Base-by-base conservation (phyloP, 2,888 invertebrate species). In the Tridacna crocea region DNA sequence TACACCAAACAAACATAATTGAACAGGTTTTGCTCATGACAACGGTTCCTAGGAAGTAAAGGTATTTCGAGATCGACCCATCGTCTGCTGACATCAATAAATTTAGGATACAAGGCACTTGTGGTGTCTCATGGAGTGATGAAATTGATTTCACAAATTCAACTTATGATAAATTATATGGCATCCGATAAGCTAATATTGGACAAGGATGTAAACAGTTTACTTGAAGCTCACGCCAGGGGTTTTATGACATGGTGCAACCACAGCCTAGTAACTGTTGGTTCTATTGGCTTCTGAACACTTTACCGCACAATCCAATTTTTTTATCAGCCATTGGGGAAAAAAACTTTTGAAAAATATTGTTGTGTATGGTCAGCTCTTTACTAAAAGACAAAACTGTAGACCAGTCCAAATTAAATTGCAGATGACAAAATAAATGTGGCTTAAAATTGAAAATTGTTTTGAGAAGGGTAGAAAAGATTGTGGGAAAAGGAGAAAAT, bases 81-180 rank as follows among this genome's bases (percentile, higher is more conserved):
- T 76, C 63, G 76, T 19, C 72, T 46, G 75, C 61, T 70, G 66
- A 73, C 84, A 84, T 84, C 84, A 76, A 84, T 84, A 84, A 81
- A 84, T 84, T 84, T 83, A 36, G 84, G 84, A 84, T 81, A 84
- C 84, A 84, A 84, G 81, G 72, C 74, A 81, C 84, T 84, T 77
- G 61, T 79, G 72, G 66, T 61, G 72, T 73, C 77, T 81, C 80
- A 58, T 73, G 72, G 65, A 84, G 84, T 81, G 84, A 81, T 76
- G 84, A 81, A 81, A 84, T 84, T 81, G 84, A 84, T 84, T 84
- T 84, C 76, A 74, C 74, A 76, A 79, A 79, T 84, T 78, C 63
- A 73, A 60, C 68, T 84, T 79, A 84, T 84, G 84, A 84, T 84
- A 84, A 84, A 84, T 81, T 72, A 84, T 74, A 81, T 79, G 78